phyloP scores from a whole-genome alignment of 2,888 invertebrate genomes.

The Heliconius hortense region DNA sequence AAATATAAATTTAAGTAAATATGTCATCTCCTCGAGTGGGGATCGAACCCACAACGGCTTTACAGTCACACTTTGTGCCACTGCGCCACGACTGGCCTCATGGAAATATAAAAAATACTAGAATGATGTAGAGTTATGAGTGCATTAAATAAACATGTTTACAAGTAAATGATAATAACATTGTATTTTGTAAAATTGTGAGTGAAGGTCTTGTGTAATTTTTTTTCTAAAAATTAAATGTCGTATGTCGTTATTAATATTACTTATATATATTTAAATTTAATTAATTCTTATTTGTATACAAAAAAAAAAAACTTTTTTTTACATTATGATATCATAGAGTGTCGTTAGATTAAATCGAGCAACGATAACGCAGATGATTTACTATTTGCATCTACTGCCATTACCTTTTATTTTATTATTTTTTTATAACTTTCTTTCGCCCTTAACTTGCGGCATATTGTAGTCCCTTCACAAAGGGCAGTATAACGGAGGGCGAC shows the following conservation, averaged over 20 bases:
- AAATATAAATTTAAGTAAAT: too few relatives aligned
- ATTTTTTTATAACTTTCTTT: constrained; percentile 35
- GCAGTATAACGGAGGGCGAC: constrained; percentile 71
- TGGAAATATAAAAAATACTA: too few relatives aligned
- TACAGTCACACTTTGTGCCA: too few relatives aligned
- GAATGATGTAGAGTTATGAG: not conserved
- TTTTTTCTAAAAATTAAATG: not conserved
- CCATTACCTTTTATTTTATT: constrained; percentile 22
- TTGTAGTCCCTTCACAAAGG: constrained; percentile 56
- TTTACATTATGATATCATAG: not conserved
- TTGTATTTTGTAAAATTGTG: too few relatives aligned
- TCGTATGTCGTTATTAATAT: not conserved
- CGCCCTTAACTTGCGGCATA: constrained; percentile 58
- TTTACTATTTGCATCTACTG: constrained; percentile 21
- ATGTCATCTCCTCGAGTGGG: too few relatives aligned
- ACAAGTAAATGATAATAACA: too few relatives aligned
- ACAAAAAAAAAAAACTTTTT: not conserved
- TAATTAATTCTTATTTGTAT: not conserved
- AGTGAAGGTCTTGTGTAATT: not conserved
- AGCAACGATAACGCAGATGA: not conserved
- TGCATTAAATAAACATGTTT: too few relatives aligned
- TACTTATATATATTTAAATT: not conserved
- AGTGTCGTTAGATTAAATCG: not conserved
- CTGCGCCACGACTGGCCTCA: too few relatives aligned
- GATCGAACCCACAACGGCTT: too few relatives aligned